A percentile compares a stretch with the other conserved stretches of the same genome.
These are phyloP conservation scores for Biston betularia DNA, from an alignment of 2,888 invertebrate species.

Conservation along the genomic window DNA sequence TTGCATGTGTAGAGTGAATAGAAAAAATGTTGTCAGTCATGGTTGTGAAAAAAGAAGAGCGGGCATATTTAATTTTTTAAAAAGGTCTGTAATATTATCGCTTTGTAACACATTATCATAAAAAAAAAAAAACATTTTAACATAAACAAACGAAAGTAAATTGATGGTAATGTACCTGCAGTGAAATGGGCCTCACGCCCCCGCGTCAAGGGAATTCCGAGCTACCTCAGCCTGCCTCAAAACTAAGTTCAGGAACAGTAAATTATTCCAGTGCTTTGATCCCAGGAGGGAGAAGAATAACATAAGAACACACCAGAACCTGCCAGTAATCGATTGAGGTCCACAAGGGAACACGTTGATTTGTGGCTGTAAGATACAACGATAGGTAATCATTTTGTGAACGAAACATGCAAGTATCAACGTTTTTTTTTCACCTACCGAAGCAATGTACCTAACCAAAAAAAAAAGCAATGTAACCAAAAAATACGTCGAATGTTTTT, in stretches of 20 bases:
- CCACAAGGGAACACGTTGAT: conserved; percentile 43
- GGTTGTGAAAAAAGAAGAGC: no score
- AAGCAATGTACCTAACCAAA: no score
- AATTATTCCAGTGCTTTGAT: conserved; percentile 69
- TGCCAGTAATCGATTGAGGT: conserved; percentile 61
- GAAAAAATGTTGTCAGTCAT: no score
- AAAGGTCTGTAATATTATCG: no score
- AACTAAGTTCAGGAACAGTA: conserved; percentile 75
- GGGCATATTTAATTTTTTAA: no score
- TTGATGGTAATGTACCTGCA: conserved; percentile 56
- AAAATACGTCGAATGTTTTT: no score
- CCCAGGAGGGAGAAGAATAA: conserved; percentile 69
- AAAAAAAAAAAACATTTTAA: conserved; percentile 20
- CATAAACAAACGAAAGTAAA: conserved; percentile 50
- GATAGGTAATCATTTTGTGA: conserved; percentile 17
- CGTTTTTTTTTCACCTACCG: no score
- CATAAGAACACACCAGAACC: conserved; percentile 61
- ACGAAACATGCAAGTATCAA: no score
- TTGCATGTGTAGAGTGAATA: no score
- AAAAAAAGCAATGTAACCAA: no score
- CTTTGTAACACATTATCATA: background rate
- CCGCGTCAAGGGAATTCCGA: conserved; percentile 47
- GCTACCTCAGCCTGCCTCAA: conserved; percentile 63
- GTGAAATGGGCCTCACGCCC: conserved; percentile 56
- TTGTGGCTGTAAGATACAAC: conserved; percentile 33